Base-by-base conservation (phyloP, 1,140 invertebrate species). In the Hypothenemus hampei region DNA sequence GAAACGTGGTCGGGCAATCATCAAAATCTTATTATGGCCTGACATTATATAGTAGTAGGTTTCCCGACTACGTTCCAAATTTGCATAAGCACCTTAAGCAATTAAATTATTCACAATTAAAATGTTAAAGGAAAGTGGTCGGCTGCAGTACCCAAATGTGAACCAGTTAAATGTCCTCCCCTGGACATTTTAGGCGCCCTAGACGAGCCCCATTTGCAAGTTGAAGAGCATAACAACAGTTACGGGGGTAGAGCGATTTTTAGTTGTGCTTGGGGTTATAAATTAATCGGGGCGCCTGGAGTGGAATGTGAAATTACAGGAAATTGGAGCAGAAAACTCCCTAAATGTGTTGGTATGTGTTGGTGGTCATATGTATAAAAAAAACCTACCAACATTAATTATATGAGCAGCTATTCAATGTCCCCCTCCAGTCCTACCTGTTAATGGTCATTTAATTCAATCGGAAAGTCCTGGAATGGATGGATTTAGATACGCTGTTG, bases 181-280 rank as follows among this genome's bases (percentile, higher is more conserved):
- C 69, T 89, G 33, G 70, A 74, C 40, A 59, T 71, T 0, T 69
- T 73, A 1, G 80, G 80, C 57, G 71, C 73, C 0, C 75, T 74
- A 13, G 64, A 75, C 20, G 74, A 81, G 47, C 67, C 68, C 19
- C 69, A 79, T 60, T 68, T 85, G 4, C 74, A 75, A 44, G 60
- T 84, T n/a, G 67, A 79, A 20, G 75, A 81, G 35, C 76, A 81
- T 66, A 84, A 84, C 67, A 78, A 80, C 43, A 82, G 73, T 36
- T 83, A 79, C 54, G 79, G 78, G 2, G 80, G 86, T n/a, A 76
- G 79, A 45, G 86, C 84, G 3, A 77, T 86, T 18, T 92, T 92
- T 72, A 80, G 81, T 39, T 93, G 90, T 65, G 80, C 88, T 47
- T 89, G 85, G 81, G 89, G 89, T 31, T 87, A 90, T 67, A 76